Conservation (phyloP, 2,797 vertebrate species). For the Bucorvus abyssinicus region DNA sequence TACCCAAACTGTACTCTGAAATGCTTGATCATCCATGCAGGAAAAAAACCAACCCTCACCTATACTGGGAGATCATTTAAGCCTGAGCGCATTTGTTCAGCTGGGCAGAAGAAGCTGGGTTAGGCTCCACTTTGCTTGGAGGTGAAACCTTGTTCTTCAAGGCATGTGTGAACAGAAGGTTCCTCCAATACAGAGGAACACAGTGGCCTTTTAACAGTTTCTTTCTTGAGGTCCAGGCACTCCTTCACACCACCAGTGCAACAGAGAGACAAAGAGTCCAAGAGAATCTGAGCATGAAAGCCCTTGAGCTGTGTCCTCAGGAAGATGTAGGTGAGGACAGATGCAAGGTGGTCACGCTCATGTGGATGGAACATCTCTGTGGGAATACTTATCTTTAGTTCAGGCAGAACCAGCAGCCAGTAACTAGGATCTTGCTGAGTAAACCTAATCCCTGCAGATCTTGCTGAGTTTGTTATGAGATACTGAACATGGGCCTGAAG, state of each 20-base stretch:
- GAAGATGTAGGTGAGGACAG: neutral
- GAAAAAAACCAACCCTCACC: neutral
- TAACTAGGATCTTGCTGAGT: neutral
- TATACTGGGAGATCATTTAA: neutral
- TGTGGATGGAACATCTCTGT: neutral
- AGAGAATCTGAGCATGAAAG: neutral
- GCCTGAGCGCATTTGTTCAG: neutral
- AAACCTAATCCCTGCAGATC: neutral
- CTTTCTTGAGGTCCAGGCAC: neutral
- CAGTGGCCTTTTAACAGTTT: neutral
- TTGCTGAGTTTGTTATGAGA: neutral
- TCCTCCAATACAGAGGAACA: neutral
- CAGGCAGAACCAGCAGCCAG: neutral
- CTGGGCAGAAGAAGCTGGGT: neutral
- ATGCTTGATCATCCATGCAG: neutral
- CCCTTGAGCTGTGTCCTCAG: neutral
- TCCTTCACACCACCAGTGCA: neutral
- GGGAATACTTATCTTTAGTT: neutral
- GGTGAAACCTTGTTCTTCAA: neutral
- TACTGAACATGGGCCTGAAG: neutral
- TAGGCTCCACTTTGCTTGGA: neutral
- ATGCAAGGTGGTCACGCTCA: neutral
- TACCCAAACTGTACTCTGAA: neutral
- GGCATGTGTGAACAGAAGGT: rapidly evolving
- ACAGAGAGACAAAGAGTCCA: neutral